Evolutionary conservation across 2,113 vertebrate species (phyloP).

Genomic region (Tachysurus vachellii): DNA sequence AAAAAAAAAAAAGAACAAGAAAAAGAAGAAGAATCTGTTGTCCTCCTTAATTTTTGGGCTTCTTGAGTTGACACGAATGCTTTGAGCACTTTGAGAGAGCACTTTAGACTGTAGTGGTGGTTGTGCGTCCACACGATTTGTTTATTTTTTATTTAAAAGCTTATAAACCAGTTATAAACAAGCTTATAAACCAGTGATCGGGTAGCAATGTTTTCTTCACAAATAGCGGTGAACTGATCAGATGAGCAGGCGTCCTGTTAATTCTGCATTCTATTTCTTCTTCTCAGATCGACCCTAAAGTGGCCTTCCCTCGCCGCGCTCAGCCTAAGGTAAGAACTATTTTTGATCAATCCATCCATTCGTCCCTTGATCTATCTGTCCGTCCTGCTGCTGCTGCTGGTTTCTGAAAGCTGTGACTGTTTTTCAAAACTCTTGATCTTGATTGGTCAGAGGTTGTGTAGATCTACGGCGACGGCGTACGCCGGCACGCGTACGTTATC

Average conservation of each 20-base stretch:
- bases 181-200: too few relatives aligned
- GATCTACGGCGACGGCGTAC: neutral
- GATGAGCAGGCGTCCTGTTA: constrained; percentile 36
- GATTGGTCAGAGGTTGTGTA: neutral
- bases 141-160: neutral
- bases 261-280: neutral
- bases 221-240: neutral
- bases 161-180: too few relatives aligned
- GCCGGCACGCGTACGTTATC: neutral
- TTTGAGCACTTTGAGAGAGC: neutral
- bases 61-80: constrained; percentile 55
- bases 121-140: neutral
- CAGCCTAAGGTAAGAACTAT: constrained; percentile 94
- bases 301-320: constrained; percentile 97
- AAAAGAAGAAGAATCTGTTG: constrained; percentile 54
- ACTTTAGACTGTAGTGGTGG: neutral
- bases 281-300: constrained; percentile 97
- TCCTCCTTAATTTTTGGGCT: constrained; percentile 69
- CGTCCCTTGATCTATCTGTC: neutral
- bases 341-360: neutral
- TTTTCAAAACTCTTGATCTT: neutral
- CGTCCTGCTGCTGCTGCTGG: neutral
- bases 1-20: constrained; percentile 40
- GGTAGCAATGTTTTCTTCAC: neutral
- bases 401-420: neutral